phyloP scores from a whole-genome alignment of 64 coral and sea anemone species.

The Pocillopora verrucosa region DNA sequence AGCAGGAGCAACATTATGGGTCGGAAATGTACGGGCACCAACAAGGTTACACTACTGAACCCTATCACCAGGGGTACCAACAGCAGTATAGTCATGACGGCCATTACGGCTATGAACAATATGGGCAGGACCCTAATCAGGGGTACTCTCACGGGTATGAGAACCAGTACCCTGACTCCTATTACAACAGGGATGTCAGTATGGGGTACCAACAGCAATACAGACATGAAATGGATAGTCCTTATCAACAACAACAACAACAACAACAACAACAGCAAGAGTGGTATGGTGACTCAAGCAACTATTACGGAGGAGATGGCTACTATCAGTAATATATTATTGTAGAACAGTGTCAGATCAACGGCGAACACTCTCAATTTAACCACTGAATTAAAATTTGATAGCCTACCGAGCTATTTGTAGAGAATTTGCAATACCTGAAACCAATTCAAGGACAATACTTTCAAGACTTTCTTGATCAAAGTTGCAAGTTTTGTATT shows the following conservation, averaged over 20 bases:
- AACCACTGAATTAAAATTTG: constrained; percentile 1
- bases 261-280: constrained; percentile 1
- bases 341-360: not conserved
- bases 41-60: constrained; percentile 64
- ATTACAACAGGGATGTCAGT: constrained; percentile 4
- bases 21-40: constrained; percentile 66
- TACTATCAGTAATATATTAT: constrained; percentile 10
- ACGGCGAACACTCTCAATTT: not conserved
- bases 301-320: constrained; percentile 1
- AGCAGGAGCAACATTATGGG: constrained; percentile 51
- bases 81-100: constrained; percentile 55
- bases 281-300: constrained; percentile 15
- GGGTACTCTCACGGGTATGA: constrained; percentile 47
- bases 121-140: constrained; percentile 33
- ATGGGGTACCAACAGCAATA: constrained; percentile 36
- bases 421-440: not conserved
- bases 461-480: not conserved
- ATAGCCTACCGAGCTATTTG: constrained; percentile 3
- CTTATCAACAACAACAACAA: constrained; percentile 12
- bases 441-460: not conserved
- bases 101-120: constrained; percentile 57
- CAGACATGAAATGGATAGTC: not conserved
- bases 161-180: constrained; percentile 34
- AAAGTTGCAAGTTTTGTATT: not conserved
- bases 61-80: constrained; percentile 16